Conservation (phyloP, 2,113 vertebrate species). For the Tympanuchus pallidicinctus region DNA sequence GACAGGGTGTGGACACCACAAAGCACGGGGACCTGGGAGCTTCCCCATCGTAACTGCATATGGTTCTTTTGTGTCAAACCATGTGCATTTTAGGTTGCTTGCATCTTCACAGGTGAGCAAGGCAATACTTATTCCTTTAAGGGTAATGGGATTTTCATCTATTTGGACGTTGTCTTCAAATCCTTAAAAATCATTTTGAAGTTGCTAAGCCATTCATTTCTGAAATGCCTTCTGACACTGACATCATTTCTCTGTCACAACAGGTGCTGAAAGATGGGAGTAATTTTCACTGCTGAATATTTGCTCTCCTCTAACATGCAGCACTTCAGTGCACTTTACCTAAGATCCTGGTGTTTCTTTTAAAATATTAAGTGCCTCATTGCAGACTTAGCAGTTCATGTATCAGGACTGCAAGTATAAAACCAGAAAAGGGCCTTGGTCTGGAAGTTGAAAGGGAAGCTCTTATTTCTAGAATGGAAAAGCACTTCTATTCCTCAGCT, state of each 20-base stretch:
- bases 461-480: not conserved
- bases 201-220: not conserved
- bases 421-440: not conserved
- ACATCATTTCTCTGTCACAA: not conserved
- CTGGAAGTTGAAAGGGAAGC: not conserved
- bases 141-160: not conserved
- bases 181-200: not conserved
- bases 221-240: not conserved
- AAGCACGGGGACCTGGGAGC: not conserved
- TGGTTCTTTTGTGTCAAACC: not conserved
- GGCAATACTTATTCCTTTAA: not conserved
- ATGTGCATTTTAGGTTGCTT: not conserved
- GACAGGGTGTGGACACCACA: not conserved
- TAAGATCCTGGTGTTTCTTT: not conserved
- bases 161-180: not conserved
- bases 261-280: not conserved
- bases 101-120: not conserved
- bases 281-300: not conserved
- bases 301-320: not conserved
- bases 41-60: not conserved
- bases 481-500: not conserved
- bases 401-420: not conserved
- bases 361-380: not conserved
- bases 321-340: not conserved
- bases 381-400: not conserved